Base-by-base conservation (phyloP, 2,113 vertebrate genomes). In the Podarcis muralis region DNA sequence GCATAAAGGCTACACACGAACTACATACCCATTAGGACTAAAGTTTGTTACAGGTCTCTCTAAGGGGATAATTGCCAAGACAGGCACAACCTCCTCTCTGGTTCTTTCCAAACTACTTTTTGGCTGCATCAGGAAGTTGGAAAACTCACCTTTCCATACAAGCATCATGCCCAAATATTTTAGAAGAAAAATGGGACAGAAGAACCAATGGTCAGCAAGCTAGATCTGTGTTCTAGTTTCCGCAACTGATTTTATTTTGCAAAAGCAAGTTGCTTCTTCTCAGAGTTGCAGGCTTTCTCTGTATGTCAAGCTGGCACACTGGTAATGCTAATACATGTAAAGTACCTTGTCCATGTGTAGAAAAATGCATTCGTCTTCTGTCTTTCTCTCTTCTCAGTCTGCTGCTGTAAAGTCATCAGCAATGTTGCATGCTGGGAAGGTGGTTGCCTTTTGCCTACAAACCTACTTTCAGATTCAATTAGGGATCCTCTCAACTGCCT, bases 401-500 rank as follows among this genome's bases (percentile, higher is more conserved):
- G 23, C 65, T 80, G 37, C 43, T 85, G 91, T 88, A 88, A 93
- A 90, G 81, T 37, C 81, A 91, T 81, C 86, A 88, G 48, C 80
- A 65, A 81, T 66, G 11, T 48, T 86, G 62, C 2, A 1, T 86
- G 40, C 40, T 69, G n/a, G n/a, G 62, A 35, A 43, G 57, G 35
- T 78, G 86, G 87, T 82, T 43, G 30, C 90, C 74, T 81, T 89
- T 90, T 77, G 74, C 66, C 84, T 92, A 30, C 71, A 89, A 78
- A 71, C 59, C 32, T 74, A 89, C 79, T 76, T 84, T 82, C 92
- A 87, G 62, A 30, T 92, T 92, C 77, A 87, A 86, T 72, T 89
- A 89, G 57, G 90, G 93, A 93, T 86, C 87, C 79, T 86, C 68
- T 82, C 86, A 76, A 37, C 88, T 90, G 78, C 72, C 83, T 25